A percentile compares a stretch with the other conserved stretches of the same genome.
These are phyloP conservation scores for Ciconia nigra DNA, from an alignment of 2,797 vertebrate genomes.

Conservation along the genomic window DNA sequence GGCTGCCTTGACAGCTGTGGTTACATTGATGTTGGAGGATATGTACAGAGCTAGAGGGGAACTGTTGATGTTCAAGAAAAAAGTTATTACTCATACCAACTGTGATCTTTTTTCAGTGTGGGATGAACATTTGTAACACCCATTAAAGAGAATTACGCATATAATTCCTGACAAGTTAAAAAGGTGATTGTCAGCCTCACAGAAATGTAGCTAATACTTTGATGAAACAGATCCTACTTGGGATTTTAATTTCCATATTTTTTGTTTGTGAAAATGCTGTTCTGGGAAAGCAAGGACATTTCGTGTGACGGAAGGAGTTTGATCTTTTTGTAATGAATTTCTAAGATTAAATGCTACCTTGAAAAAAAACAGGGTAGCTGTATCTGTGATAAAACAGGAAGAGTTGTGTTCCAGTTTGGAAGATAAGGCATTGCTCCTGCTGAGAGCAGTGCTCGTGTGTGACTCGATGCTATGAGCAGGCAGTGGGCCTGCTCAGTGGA, in stretches of 20 bases:
- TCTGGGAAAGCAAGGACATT: slow-evolving; percentile 41
- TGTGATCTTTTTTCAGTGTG: slow-evolving; percentile 58
- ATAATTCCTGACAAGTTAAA: slow-evolving; percentile 40
- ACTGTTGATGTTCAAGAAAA: slow-evolving; percentile 44
- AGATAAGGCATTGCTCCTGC: background rate
- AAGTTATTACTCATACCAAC: slow-evolving; percentile 51
- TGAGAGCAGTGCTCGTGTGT: background rate
- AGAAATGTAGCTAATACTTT: slow-evolving; percentile 27
- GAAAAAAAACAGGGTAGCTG: background rate
- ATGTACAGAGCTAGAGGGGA: slow-evolving; percentile 42
- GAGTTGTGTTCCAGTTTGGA: background rate
- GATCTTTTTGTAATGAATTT: background rate
- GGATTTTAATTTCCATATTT: slow-evolving; percentile 41
- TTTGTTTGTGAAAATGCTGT: slow-evolving; percentile 7
- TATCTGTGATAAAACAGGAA: background rate
- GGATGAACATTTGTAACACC: slow-evolving; percentile 53
- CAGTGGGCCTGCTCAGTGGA: background rate
- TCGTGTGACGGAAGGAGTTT: background rate
- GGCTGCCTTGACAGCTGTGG: slow-evolving; percentile 58
- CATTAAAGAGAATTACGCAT: slow-evolving; percentile 37
- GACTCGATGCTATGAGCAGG: fast-evolving
- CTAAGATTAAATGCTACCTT: background rate
- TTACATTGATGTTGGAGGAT: slow-evolving; percentile 63
- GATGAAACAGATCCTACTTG: slow-evolving; percentile 46
- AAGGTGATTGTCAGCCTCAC: slow-evolving; percentile 18